Evolutionary conservation across 2,797 vertebrate species (phyloP).

Genomic region (Aldrovandia affinis): DNA sequence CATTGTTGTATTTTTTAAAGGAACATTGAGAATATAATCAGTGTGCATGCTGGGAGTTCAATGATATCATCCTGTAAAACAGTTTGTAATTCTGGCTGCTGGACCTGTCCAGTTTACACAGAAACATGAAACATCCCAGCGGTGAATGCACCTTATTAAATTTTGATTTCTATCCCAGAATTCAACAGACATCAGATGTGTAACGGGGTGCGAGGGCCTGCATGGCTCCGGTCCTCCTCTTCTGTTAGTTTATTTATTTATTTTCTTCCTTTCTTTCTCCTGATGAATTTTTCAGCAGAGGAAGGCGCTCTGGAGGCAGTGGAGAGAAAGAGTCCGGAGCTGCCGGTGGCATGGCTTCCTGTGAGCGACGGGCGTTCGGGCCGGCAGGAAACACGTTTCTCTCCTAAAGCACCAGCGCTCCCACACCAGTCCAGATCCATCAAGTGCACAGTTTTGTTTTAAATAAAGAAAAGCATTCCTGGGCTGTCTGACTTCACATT

Average conservation of each 20-base stretch:
- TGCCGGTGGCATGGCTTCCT: too few species aligned
- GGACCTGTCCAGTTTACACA: background rate
- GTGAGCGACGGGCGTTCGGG: too few species aligned
- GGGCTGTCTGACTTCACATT: too few species aligned
- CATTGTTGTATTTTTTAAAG: too few species aligned
- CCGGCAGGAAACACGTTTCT: too few species aligned
- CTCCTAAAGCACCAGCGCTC: too few species aligned
- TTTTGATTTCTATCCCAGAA: background rate
- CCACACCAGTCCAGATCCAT: too few species aligned
- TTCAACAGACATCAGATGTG: too few species aligned
- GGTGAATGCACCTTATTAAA: background rate
- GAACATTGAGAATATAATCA: background rate
- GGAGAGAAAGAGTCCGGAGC: too few species aligned
- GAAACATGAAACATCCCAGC: background rate
- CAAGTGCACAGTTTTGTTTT: too few species aligned
- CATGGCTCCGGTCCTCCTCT: background rate
- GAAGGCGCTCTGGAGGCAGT: conserved; percentile 35
- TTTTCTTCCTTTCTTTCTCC: too few species aligned
- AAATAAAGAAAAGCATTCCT: too few species aligned
- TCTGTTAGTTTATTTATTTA: background rate
- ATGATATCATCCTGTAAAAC: background rate
- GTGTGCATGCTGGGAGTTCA: background rate
- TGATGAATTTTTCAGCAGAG: conserved; percentile 66
- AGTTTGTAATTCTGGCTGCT: background rate
- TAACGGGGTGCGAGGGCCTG: background rate